These are phyloP conservation scores for Brachionus rotundiformis DNA, from an alignment of 1,140 invertebrate species.

Conservation along the genomic window DNA sequence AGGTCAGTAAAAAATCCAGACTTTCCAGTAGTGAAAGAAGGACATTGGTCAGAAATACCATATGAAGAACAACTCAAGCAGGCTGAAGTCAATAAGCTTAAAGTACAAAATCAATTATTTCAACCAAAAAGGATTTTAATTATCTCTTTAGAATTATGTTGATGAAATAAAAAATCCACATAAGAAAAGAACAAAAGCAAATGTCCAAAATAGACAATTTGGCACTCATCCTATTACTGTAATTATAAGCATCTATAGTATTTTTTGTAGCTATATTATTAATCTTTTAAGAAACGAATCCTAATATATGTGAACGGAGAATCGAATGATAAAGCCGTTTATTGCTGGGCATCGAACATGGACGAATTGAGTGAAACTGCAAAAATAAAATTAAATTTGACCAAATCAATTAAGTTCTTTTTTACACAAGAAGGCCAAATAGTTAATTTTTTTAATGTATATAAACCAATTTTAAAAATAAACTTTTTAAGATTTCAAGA, in stretches of 20 bases:
- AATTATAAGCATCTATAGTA: too few species aligned
- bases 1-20: conserved; percentile 54
- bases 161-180: conserved; percentile 58
- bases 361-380: conserved; percentile 60
- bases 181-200: conserved; percentile 53
- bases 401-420: conserved; percentile 59
- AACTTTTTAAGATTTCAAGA: conserved; percentile 56
- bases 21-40: conserved; percentile 61
- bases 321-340: conserved; percentile 56
- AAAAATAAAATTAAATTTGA: conserved; percentile 58
- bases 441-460: conserved; percentile 54
- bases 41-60: conserved; percentile 62
- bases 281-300: conserved; percentile 59
- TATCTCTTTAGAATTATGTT: conserved; percentile 56
- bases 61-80: conserved; percentile 57
- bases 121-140: neutral
- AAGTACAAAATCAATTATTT: conserved; percentile 56
- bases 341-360: conserved; percentile 61
- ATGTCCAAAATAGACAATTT: neutral
- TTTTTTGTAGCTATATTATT: neutral
- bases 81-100: conserved; percentile 60
- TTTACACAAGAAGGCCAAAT: conserved; percentile 59
- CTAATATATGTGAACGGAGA: conserved; percentile 62
- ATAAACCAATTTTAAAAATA: too few species aligned
- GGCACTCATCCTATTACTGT: conserved; percentile 58